Percentiles rank a stretch among this genome's conserved stretches.
Evolutionary conservation across 2,113 vertebrate species (phyloP).

Genomic region (Cyphomyrus plagiostoma): DNA sequence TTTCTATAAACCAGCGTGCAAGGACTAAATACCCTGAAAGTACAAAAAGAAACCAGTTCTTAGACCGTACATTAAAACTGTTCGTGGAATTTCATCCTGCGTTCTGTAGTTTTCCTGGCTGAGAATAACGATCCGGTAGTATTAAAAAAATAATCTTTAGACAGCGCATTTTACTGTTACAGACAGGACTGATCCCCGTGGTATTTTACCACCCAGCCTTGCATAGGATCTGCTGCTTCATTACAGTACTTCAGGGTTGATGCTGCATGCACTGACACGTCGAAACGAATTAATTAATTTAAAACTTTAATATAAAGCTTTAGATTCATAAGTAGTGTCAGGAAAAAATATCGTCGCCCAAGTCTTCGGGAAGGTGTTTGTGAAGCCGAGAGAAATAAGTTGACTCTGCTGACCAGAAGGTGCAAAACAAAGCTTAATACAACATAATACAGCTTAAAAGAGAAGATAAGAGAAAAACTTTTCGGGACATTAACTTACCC

Average conservation of each 20-base stretch:
- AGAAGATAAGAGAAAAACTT: not conserved
- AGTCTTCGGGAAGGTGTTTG: not conserved
- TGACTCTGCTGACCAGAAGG: not conserved
- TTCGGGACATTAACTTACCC: slow-evolving; percentile 62
- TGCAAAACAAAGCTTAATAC: not conserved
- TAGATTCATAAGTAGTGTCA: not conserved
- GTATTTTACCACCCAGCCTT: not conserved
- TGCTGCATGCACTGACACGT: not conserved
- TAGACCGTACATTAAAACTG: not conserved
- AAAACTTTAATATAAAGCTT: too few species aligned
- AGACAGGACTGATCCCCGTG: not conserved
- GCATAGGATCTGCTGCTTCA: not conserved
- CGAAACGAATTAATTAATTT: too few species aligned
- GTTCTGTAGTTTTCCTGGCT: not conserved
- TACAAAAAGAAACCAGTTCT: not conserved
- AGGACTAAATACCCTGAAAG: not conserved
- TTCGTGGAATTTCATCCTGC: not conserved
- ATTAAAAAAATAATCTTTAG: not conserved
- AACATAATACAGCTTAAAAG: not conserved
- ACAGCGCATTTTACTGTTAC: not conserved
- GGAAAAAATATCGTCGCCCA: too few species aligned
- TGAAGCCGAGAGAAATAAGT: not conserved
- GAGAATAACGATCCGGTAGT: not conserved
- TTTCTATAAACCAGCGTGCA: not conserved
- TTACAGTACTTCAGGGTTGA: not conserved